Evolutionary conservation across 2,797 vertebrate genomes (phyloP).

Genomic region (Geotria australis): DNA sequence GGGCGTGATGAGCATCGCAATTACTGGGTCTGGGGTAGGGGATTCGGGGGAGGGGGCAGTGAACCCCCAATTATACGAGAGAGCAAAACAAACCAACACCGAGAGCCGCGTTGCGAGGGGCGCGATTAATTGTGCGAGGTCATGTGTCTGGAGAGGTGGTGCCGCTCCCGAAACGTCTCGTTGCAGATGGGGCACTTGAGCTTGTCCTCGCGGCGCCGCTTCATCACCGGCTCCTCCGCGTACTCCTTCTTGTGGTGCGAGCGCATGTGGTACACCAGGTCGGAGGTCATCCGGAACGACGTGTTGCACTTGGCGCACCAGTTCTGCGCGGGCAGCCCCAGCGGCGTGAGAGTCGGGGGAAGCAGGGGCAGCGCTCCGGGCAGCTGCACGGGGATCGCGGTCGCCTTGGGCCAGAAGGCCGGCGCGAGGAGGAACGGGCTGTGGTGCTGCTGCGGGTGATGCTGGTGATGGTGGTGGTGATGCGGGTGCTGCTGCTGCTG

Average conservation of each 20-base stretch:
- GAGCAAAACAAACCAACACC: too few species aligned
- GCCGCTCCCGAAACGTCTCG: conserved; percentile 75
- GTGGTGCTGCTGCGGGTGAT: conserved; percentile 17
- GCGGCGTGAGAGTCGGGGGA: conserved; percentile 75
- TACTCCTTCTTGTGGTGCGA: conserved; percentile 95
- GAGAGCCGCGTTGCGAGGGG: neutral
- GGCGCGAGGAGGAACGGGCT: conserved; percentile 68
- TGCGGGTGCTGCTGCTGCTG: neutral
- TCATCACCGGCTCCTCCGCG: conserved; percentile 67
- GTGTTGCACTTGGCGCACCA: conserved; percentile 97
- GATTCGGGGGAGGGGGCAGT: too few species aligned
- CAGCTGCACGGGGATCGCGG: conserved; percentile 35
- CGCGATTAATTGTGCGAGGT: conserved; percentile 61
- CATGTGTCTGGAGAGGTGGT: conserved; percentile 93
- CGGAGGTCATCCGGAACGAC: conserved; percentile 92
- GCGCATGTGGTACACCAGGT: conserved; percentile 93
- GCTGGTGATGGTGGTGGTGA: neutral
- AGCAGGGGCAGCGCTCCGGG: conserved; percentile 64
- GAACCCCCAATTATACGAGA: too few species aligned
- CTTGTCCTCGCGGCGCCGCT: conserved; percentile 71
- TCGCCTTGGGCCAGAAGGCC: conserved; percentile 61
- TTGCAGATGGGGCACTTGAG: conserved; percentile 95
- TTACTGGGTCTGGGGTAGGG: too few species aligned
- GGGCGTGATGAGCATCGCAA: too few species aligned
- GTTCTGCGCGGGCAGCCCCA: conserved; percentile 85